Conservation (phyloP, 2,888 invertebrate genomes). For the Arge pagana region DNA sequence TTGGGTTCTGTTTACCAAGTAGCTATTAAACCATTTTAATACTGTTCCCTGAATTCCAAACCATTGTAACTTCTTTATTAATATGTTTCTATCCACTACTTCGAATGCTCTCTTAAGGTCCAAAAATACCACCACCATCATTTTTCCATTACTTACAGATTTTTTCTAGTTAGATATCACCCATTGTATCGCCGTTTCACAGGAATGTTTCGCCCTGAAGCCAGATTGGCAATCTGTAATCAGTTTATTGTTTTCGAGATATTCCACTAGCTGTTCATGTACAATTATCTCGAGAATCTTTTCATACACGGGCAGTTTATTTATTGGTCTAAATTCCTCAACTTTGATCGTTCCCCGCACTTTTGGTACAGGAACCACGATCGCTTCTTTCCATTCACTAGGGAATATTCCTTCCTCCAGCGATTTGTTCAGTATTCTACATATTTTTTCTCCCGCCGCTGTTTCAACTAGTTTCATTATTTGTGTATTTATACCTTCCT, state of each 20-base stretch:
- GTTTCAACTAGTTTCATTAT: constrained; percentile 19
- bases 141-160: constrained; percentile 17
- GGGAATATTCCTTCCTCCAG: constrained; percentile 7
- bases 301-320: constrained; percentile 26
- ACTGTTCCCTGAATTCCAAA: constrained; percentile 21
- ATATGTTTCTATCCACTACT: constrained; percentile 22
- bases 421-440: constrained; percentile 9
- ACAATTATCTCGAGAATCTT: constrained; percentile 27
- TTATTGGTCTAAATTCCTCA: constrained; percentile 29
- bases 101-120: constrained; percentile 27
- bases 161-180: constrained; percentile 15
- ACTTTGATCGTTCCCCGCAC: constrained; percentile 15
- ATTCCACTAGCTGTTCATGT: constrained; percentile 20
- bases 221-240: constrained; percentile 13
- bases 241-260: constrained; percentile 25
- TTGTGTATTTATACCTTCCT: constrained; percentile 22
- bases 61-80: constrained; percentile 24
- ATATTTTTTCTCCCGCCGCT: too few species aligned
- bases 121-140: constrained; percentile 26
- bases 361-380: constrained; percentile 19
- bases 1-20: constrained; percentile 25
- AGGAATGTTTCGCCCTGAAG: constrained; percentile 14
- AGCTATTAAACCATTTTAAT: constrained; percentile 19
- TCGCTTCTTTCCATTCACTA: constrained; percentile 9
- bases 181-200: constrained; percentile 18